Evolutionary conservation across 2,797 vertebrate genomes (phyloP), one percentile per base, ranked within the genome.

Genomic region (Thunnus albacares): DNA sequence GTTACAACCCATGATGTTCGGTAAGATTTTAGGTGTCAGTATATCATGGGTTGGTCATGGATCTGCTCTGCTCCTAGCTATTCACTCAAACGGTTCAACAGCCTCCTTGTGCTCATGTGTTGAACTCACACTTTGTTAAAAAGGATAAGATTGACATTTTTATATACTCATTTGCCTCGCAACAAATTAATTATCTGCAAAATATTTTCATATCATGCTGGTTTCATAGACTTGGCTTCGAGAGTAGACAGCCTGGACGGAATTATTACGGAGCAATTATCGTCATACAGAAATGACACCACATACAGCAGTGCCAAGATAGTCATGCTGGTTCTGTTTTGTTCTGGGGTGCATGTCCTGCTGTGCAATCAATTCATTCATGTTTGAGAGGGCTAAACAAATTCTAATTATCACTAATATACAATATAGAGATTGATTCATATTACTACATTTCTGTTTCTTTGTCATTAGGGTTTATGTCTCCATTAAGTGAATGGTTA

Each of bases 141-240:
- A 70, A 43, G 59, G 26, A 80, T 71, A 71, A 53, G 56, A 71
- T 56, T 43, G 59, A 71, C 79, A 80, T 87, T 79, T 85, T 84
- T 74, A 78, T 88, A 38, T 79, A 63, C 67, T 82, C 60, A 79
- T 90, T 89, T 90, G 77, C 84, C 83, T 90, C 79, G 88, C 82
- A 77, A 79, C 60, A 80, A 65, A 77, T 90, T 58, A 81, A 82
- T 84, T 73, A 83, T 84, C 77, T 82, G 77, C 82, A 77, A 59
- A 84, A 88, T 75, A 73, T 71, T 75, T 60, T 87, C 56, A 85
- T 84, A 75, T 76, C 24, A 52, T 77, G 74, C 72, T 75, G 77
- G 58, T 84, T 85, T 73, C 20, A 81, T 66, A 69, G 73, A 53
- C 73, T 80, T 77, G 17, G 80, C 70, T 71, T 86, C 51, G 45